These are phyloP conservation scores for Aspiorhynchus laticeps DNA, from an alignment of 2,113 vertebrate genomes.

Conservation along the genomic window DNA sequence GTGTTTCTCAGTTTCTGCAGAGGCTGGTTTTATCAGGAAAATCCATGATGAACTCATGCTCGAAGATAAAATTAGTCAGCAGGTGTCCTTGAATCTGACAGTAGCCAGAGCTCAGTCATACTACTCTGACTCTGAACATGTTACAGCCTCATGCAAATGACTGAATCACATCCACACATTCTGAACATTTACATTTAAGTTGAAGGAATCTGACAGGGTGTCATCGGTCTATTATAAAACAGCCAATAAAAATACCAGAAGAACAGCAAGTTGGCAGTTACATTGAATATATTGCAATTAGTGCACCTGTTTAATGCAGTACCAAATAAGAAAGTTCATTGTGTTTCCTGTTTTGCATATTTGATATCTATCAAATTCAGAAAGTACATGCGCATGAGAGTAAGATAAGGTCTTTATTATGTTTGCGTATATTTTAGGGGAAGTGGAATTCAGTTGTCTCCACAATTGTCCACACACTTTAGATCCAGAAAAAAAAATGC, in stretches of 20 bases:
- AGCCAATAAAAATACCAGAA: neutral
- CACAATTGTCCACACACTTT: neutral
- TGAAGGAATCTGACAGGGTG: neutral
- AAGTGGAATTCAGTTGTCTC: neutral
- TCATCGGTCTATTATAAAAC: neutral
- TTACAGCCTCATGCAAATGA: constrained; percentile 13
- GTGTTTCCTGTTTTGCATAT: neutral
- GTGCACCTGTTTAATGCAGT: neutral
- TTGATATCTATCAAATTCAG: constrained; percentile 1
- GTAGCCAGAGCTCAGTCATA: constrained; percentile 8
- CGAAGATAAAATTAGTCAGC: constrained; percentile 52
- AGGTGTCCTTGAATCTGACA: constrained; percentile 36
- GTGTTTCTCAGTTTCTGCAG: constrained; percentile 49
- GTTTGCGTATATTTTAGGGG: neutral
- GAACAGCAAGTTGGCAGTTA: neutral
- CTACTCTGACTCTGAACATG: constrained; percentile 26
- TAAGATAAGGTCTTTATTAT: neutral
- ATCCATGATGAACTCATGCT: constrained; percentile 48
- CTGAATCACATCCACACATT: neutral
- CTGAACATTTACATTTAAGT: neutral
- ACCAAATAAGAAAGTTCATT: neutral
- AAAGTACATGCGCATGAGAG: constrained; percentile 15
- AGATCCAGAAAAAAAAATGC: too few species aligned
- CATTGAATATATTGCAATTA: neutral
- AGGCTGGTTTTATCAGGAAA: constrained; percentile 47